Percentiles rank a stretch among this genome's conserved stretches.
phyloP scores from a whole-genome alignment of 2,888 invertebrate genomes.

The Phorcus lineatus region DNA sequence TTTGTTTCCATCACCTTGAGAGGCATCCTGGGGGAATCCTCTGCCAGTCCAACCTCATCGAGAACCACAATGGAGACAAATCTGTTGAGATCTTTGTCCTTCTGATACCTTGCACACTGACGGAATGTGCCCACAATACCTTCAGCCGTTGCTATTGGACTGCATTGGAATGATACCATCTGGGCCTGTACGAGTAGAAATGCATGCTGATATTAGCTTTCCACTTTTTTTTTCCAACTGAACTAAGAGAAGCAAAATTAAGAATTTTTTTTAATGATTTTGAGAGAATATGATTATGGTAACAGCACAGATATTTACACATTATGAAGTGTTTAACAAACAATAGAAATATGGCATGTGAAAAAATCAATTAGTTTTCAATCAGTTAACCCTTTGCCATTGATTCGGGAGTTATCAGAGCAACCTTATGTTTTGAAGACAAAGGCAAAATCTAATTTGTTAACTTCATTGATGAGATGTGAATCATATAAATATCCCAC shows the following conservation, averaged over 20 bases:
- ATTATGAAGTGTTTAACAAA: too few species aligned
- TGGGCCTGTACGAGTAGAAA: conserved; percentile 45
- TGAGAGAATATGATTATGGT: too few species aligned
- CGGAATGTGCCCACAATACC: conserved; percentile 68
- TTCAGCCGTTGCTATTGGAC: conserved; percentile 69
- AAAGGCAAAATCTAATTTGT: background rate
- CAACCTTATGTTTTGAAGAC: background rate
- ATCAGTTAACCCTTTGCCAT: too few species aligned
- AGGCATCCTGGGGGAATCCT: conserved; percentile 72
- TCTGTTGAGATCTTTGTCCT: conserved; percentile 61
- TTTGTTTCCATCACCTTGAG: conserved; percentile 58
- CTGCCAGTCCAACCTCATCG: conserved; percentile 72
- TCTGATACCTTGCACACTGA: conserved; percentile 70
- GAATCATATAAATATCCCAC: background rate
- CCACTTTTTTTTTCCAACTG: too few species aligned
- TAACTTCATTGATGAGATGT: too few species aligned
- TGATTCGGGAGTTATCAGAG: background rate
- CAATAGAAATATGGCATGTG: too few species aligned
- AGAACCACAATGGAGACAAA: conserved; percentile 72
- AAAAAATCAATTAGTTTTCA: too few species aligned
- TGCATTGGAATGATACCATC: conserved; percentile 74
- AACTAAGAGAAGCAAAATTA: background rate
- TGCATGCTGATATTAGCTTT: too few species aligned
- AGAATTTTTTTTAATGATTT: background rate
- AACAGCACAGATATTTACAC: too few species aligned